Evolutionary conservation across 1,140 invertebrate genomes (phyloP).

Genomic region (Zophobas morio): DNA sequence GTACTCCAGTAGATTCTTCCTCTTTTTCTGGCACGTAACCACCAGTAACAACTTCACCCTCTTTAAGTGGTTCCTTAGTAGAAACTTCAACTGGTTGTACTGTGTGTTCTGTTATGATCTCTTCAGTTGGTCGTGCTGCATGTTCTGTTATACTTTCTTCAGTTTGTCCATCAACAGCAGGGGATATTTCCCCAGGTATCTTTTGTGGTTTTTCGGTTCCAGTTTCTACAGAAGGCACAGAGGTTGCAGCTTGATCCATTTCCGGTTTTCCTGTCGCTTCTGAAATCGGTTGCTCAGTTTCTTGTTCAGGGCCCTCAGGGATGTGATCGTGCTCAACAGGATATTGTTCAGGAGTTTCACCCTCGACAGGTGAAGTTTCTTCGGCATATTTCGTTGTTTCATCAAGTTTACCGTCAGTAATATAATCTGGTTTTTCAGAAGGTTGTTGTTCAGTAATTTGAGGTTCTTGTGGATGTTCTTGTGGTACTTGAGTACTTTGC

Average conservation of each 20-base stretch:
- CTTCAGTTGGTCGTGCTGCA: background rate
- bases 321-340: constrained; percentile 4
- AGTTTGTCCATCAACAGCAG: constrained; percentile 11
- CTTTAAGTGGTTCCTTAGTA: constrained; percentile 23
- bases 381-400: constrained; percentile 30
- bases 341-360: constrained; percentile 9
- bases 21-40: constrained; percentile 23
- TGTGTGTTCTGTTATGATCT: constrained; percentile 1
- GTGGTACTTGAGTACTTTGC: constrained; percentile 12
- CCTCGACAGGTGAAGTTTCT: constrained; percentile 25
- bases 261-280: constrained; percentile 43
- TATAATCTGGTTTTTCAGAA: constrained; percentile 42
- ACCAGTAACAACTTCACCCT: constrained; percentile 47
- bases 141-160: constrained; percentile 49
- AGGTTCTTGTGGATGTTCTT: constrained; percentile 12
- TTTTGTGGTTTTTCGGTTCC: constrained; percentile 38
- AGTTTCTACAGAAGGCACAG: constrained; percentile 31
- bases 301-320: constrained; percentile 45
- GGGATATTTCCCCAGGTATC: constrained; percentile 10
- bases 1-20: constrained; percentile 22
- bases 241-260: constrained; percentile 30
- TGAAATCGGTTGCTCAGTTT: constrained; percentile 44
- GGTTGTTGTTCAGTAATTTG: constrained; percentile 50
- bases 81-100: background rate
- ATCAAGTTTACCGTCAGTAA: constrained; percentile 12